These are phyloP conservation scores for Danio rerio DNA, from an alignment of 2,113 vertebrate genomes.

Conservation along the genomic window GRCz12tu NC_133191.1:17063501-17064000, in stretches of 20 bases:
- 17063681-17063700: conserved; percentile 57
- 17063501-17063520: not conserved
- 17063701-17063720: conserved; percentile 65
- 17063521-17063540: not conserved
- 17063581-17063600: not conserved
- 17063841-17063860: no score
- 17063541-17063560: conserved; percentile 7
- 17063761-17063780: conserved; percentile 60
- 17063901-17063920: no score
- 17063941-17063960: no score
- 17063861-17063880: no score
- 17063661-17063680: conserved; percentile 52
- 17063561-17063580: conserved; percentile 13
- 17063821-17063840: no score
- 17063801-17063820: conserved; percentile 32
- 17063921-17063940: no score
- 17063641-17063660: not conserved
- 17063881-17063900: no score
- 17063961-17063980: no score
- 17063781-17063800: conserved; percentile 59
- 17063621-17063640: not conserved
- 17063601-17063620: not conserved
- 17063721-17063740: conserved; percentile 69
- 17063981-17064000: no score
- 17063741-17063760: rapidly evolving